Evolutionary conservation across 2,113 vertebrate species (phyloP).

Genomic region (Psophia crepitans): DNA sequence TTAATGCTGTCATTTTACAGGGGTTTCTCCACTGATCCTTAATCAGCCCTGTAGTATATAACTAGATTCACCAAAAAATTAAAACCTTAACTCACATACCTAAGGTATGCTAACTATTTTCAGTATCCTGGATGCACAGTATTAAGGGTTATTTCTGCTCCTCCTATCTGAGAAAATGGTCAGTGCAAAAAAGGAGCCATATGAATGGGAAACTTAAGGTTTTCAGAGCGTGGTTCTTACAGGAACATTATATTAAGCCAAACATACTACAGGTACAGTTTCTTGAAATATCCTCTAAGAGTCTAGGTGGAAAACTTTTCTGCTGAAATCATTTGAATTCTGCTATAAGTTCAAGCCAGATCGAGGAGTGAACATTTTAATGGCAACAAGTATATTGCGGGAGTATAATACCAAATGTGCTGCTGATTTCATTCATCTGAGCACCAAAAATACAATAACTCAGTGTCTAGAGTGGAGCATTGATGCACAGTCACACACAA

Average conservation of each 20-base stretch:
- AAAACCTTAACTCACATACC: not conserved
- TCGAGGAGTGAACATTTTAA: not conserved
- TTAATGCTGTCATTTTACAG: not conserved
- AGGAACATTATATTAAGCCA: not conserved
- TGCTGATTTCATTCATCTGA: not conserved
- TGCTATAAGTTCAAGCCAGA: not conserved
- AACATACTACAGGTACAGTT: not conserved
- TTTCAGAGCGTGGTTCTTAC: not conserved
- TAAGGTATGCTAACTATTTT: not conserved
- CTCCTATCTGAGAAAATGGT: not conserved
- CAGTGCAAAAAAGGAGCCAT: not conserved
- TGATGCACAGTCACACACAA: not conserved
- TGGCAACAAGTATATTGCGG: not conserved
- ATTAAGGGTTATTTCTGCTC: not conserved
- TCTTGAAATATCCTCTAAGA: not conserved
- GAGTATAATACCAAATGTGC: not conserved
- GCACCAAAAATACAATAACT: fast-evolving
- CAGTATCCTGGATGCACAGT: not conserved
- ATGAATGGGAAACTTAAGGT: not conserved
- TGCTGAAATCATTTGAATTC: not conserved
- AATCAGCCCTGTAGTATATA: not conserved
- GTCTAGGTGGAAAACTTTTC: not conserved
- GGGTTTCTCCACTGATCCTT: not conserved
- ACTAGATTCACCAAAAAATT: not conserved
- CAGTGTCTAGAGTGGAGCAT: fast-evolving